These are phyloP conservation scores for Hephaestus fuliginosus DNA, from an alignment of 2,797 vertebrate species.

Conservation along the genomic window DNA sequence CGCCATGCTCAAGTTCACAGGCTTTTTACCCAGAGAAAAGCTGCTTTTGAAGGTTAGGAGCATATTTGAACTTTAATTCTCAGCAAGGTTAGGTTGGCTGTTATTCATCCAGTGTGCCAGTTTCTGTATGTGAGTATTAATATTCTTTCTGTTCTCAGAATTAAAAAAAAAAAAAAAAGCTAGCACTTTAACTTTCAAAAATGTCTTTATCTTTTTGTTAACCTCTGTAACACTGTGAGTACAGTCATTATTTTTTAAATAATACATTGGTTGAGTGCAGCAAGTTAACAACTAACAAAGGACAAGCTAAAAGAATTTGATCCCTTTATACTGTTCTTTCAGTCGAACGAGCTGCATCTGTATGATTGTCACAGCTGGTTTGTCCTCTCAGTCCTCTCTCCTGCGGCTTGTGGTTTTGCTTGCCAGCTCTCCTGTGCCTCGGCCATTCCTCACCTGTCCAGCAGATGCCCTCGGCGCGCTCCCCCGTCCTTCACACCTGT, in stretches of 20 bases:
- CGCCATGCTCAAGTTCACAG: constrained; percentile 51
- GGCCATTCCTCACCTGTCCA: constrained; percentile 60
- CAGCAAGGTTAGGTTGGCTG: constrained; percentile 46
- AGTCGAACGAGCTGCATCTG: not conserved
- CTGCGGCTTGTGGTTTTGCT: not conserved
- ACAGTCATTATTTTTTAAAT: not conserved
- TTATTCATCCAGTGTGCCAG: constrained; percentile 18
- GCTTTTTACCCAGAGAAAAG: constrained; percentile 26
- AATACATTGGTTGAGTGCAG: not conserved
- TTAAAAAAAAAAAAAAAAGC: not conserved
- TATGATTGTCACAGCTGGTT: constrained; percentile 10
- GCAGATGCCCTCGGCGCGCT: constrained; percentile 48
- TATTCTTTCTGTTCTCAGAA: constrained; percentile 31
- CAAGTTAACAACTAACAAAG: not conserved
- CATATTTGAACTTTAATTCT: constrained; percentile 36
- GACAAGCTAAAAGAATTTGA: not conserved
- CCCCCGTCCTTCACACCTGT: constrained; percentile 45
- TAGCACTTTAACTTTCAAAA: not conserved
- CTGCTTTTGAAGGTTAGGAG: constrained; percentile 41
- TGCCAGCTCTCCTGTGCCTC: not conserved
- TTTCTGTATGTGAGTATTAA: constrained; percentile 26
- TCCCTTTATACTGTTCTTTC: not conserved
- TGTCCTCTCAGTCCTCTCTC: not conserved
- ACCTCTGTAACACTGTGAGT: constrained; percentile 12
- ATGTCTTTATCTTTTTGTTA: not conserved